Conservation (phyloP, 2,113 vertebrate genomes). For the Rhabdornis inornatus region DNA sequence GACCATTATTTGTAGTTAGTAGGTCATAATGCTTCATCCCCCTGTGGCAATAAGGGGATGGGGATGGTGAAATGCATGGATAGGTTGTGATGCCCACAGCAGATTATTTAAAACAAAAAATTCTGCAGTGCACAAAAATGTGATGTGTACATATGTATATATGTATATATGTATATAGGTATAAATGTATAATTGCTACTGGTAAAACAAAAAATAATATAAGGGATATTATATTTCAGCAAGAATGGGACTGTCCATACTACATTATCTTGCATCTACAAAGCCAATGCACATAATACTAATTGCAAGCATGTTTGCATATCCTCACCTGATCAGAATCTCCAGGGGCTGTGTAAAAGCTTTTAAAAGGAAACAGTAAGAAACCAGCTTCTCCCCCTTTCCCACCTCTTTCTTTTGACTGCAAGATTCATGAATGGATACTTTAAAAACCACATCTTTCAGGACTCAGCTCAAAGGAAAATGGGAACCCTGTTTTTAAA, state of each 20-base stretch:
- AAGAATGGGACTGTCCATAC: not conserved
- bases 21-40: not conserved
- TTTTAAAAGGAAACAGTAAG: not conserved
- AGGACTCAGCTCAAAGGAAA: not conserved
- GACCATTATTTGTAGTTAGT: not conserved
- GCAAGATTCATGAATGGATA: not conserved
- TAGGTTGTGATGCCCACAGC: not conserved
- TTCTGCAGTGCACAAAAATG: not conserved
- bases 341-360: not conserved
- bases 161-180: rapidly evolving
- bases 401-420: not conserved
- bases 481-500: not conserved
- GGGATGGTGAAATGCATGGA: not conserved
- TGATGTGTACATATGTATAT: not conserved
- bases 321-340: not conserved
- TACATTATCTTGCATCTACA: not conserved
- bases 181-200: not conserved
- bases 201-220: not conserved
- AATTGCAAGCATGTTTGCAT: not conserved
- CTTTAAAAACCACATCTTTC: not conserved
- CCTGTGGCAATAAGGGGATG: not conserved
- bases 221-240: not conserved
- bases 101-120: not conserved
- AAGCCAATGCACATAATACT: not conserved
- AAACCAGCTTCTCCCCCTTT: rapidly evolving